Evolutionary conservation across 2,113 vertebrate genomes (phyloP).

Genomic region (Catharus minimus): DNA sequence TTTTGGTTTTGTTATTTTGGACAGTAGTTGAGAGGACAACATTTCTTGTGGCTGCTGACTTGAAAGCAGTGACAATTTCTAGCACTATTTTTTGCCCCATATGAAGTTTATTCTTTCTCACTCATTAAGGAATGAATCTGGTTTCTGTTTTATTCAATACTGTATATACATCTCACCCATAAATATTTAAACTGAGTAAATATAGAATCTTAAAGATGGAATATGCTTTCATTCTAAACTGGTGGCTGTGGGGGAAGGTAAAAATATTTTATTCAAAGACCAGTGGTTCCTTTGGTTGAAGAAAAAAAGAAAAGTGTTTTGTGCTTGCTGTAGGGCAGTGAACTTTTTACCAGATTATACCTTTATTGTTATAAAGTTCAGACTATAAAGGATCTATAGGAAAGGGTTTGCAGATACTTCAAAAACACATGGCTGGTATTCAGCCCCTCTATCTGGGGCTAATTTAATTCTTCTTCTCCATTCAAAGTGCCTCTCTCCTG

Average conservation of each 20-base stretch:
- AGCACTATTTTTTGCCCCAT: slow-evolving; percentile 42
- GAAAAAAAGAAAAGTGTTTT: neutral
- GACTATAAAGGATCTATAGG: slow-evolving; percentile 21
- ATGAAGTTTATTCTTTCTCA: slow-evolving; percentile 59
- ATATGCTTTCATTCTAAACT: slow-evolving; percentile 62
- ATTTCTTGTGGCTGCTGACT: slow-evolving; percentile 42
- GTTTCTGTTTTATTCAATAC: slow-evolving; percentile 73
- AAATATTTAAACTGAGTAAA: slow-evolving; percentile 75
- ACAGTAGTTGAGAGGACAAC: slow-evolving; percentile 50
- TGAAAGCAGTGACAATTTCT: slow-evolving; percentile 43
- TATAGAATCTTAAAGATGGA: slow-evolving; percentile 69
- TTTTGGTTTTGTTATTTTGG: slow-evolving; percentile 60
- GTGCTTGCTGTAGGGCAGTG: slow-evolving; percentile 23
- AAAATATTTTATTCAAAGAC: slow-evolving; percentile 55
- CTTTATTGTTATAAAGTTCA: slow-evolving; percentile 38
- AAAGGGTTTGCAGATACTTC: slow-evolving; percentile 50
- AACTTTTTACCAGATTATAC: slow-evolving; percentile 43
- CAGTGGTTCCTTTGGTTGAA: slow-evolving; percentile 3
- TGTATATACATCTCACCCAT: slow-evolving; percentile 72
- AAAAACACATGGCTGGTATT: slow-evolving; percentile 59
- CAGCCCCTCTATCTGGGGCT: slow-evolving; percentile 54
- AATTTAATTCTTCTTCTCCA: slow-evolving; percentile 62
- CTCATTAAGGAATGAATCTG: slow-evolving; percentile 73
- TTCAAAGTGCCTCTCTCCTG: slow-evolving; percentile 48
- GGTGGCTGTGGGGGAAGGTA: slow-evolving; percentile 30